A percentile compares a stretch with the other conserved stretches of the same genome.
phyloP scores from a whole-genome alignment of 2,113 vertebrate species.

The Podiceps cristatus region DNA sequence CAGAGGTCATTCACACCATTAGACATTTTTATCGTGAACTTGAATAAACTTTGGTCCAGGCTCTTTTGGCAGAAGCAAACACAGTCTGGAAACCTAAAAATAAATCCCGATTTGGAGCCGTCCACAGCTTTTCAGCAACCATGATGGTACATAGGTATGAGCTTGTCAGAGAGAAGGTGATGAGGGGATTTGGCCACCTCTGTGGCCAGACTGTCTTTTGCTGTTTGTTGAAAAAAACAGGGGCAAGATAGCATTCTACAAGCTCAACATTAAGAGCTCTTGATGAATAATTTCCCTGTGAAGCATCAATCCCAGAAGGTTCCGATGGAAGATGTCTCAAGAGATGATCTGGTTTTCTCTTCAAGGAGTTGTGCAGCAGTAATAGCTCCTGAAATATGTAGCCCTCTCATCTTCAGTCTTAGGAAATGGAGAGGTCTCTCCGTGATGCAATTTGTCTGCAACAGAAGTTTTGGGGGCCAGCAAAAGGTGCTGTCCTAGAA shows the following conservation, averaged over 20 bases:
- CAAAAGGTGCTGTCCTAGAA: neutral
- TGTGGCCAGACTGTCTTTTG: neutral
- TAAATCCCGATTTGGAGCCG: slow-evolving; percentile 37
- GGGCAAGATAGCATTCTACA: neutral
- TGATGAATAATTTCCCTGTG: neutral
- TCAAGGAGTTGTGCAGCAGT: neutral
- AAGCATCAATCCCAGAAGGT: neutral
- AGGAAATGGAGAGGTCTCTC: neutral
- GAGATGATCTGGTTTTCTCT: slow-evolving; percentile 16
- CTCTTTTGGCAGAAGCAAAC: slow-evolving; percentile 53
- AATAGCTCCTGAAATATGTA: neutral
- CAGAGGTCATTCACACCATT: slow-evolving; percentile 58
- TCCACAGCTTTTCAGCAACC: slow-evolving; percentile 35
- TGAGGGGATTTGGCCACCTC: neutral
- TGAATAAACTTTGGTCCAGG: slow-evolving; percentile 63
- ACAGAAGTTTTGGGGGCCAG: neutral
- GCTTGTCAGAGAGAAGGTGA: neutral
- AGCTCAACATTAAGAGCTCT: neutral
- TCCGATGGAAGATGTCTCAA: neutral
- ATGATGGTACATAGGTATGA: neutral
- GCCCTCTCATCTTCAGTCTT: neutral
- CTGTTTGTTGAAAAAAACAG: neutral
- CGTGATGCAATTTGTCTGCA: neutral
- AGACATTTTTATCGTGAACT: slow-evolving; percentile 61
- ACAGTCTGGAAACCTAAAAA: slow-evolving; percentile 59